Base-by-base conservation (phyloP, 2,113 vertebrate species). In the Carollia perspicillata region DNA sequence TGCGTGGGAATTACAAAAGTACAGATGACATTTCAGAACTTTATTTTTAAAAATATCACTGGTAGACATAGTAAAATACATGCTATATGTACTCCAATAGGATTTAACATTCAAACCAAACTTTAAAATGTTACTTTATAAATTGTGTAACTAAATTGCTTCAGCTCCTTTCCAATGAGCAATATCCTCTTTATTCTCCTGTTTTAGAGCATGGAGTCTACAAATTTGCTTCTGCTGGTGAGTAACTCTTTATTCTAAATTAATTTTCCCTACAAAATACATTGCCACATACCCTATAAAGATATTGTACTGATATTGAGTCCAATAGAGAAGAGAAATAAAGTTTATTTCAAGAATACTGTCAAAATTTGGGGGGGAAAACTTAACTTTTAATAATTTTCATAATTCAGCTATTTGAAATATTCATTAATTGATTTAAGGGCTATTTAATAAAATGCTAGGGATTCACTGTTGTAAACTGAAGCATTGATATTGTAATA, bases 81-180 rank as follows among this genome's bases (percentile, higher is more conserved):
- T 72, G n/a, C 33, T 68, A 33, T 77, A 91, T 83, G 28, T 77
- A 89, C 81, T 93, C 33, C 51, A 74, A 40, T 89, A 26, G 20
- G 16, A 92, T 96, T 93, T 95, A 97, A 89, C 26, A 96, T 95
- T 94, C 69, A 96, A 75, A 89, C 80, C 40, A 95, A 93, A 89
- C 94, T 95, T 87, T 7, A 90, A 93, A 97, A 93, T 92, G 87
- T 44, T 80, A 93, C 86, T 86, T 95, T 68, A 89, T 51, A 89
- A 65, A 53, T 91, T 92, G 83, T 78, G 75, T 37, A 81, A 68
- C 3, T 71, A 95, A 90, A 94, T 84, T 71, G 14, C 17, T 93
- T 79, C 55, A 53, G 44, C 12, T 87, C 6, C 42, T 92, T 95
- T 55, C 49, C 55, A 96, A 11, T 92, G 78, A 93, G 42, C 28